Evolutionary conservation across 2,888 invertebrate genomes (phyloP).

Genomic region (Hirtodrosophila trivittata): DNA sequence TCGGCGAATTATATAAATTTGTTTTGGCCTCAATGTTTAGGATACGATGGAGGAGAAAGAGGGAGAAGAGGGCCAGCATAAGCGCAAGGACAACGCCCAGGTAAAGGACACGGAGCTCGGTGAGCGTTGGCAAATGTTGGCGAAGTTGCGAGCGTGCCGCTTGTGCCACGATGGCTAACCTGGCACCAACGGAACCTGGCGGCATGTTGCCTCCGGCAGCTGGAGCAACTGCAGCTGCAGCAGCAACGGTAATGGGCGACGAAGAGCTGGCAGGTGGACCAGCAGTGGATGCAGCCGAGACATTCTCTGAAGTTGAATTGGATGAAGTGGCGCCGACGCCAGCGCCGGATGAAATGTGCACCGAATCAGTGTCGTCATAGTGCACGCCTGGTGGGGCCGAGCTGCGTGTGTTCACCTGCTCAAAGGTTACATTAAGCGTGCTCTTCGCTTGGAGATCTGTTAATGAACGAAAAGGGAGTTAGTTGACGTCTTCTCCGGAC

Average conservation of each 20-base stretch:
- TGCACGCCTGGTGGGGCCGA: constrained; percentile 64
- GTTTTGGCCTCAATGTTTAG: constrained; percentile 83
- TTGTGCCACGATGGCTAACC: constrained; percentile 30
- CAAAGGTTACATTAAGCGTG: constrained; percentile 18
- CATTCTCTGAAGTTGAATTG: constrained; percentile 44
- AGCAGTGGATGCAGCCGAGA: constrained; percentile 36
- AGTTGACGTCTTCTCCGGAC: background rate
- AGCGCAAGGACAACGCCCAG: constrained; percentile 81
- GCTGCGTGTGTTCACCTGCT: constrained; percentile 47
- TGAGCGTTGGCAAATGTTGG: constrained; percentile 74
- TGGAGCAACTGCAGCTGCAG: background rate
- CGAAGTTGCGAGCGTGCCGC: constrained; percentile 60
- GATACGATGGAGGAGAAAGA: constrained; percentile 83
- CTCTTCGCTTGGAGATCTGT: constrained; percentile 49
- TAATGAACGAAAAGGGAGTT: background rate
- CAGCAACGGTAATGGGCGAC: constrained; percentile 64
- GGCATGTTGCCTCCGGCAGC: background rate
- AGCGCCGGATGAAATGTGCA: constrained; percentile 13
- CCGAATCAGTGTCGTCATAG: constrained; percentile 32
- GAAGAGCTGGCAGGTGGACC: constrained; percentile 49
- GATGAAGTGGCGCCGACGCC: constrained; percentile 45
- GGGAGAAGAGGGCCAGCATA: constrained; percentile 81
- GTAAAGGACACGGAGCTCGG: constrained; percentile 82
- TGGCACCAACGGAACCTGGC: constrained; percentile 8
- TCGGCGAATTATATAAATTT: constrained; percentile 79